Evolutionary conservation across 2,113 vertebrate genomes (phyloP), one percentile per base, ranked within the genome.

Genomic region (Cichladusa arquata): DNA sequence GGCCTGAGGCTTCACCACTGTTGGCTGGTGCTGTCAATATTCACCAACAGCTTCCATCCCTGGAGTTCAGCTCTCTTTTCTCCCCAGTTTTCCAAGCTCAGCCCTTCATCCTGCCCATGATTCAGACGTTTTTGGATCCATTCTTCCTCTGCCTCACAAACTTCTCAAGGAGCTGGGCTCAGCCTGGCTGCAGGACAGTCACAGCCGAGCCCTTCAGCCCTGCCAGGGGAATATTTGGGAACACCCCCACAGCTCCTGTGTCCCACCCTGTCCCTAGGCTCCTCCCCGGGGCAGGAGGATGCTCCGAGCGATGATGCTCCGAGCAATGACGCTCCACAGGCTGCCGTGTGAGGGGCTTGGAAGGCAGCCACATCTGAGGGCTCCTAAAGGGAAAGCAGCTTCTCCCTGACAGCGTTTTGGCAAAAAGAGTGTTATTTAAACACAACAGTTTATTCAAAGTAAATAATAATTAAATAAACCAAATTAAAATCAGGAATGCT

Each of bases 381-480:
- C 83, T 92, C 84, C 95, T 81, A 7, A 70, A 86, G 87, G 84
- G 72, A 86, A 74, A 96, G 93, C 92, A 88, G 86, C 93, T 96
- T 92, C 73, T 92, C 77, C 7, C 4, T 87, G 92, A 87, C 87
- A 94, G 87, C 14, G 0, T 38, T 56, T 84, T 94, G 90, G 92
- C 95, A 96, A 70, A 93, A 60, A 0, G 20, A 14, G 42, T 1
- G 38, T 47, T 91, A 31, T 81, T 95, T 88, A 81, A 94, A 89
- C 48, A 86, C 77, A 92, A 67, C 89, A 78, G 72, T 66, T 96
- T 47, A 64, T 86, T 50, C 93, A 16, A 62, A 88, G 86, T 77
- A 93, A 96, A 96, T 83, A 95, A 91, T 81, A 88, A 95, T 95
- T 92, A 96, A 93, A 82, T 40, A 95, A 91, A 81, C 25, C 58